Percentiles rank a stretch among this genome's conserved stretches.
Evolutionary conservation across 2,797 vertebrate genomes (phyloP).

Genomic region (Hydrophis major): DNA sequence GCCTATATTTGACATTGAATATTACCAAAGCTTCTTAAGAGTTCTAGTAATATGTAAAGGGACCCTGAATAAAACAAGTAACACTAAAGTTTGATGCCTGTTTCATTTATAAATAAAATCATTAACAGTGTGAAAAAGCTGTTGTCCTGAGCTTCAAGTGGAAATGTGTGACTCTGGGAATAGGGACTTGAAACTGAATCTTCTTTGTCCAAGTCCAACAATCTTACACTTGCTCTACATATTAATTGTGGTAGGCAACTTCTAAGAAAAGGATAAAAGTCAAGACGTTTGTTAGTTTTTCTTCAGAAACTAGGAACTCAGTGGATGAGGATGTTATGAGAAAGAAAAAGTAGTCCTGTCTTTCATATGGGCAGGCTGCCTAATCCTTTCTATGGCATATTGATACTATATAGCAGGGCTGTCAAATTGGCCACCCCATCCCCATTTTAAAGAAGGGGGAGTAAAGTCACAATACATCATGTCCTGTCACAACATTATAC

Average conservation of each 20-base stretch:
- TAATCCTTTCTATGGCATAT: not conserved
- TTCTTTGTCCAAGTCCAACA: not conserved
- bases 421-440: too few relatives aligned
- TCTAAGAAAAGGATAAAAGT: not conserved
- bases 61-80: not conserved
- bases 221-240: not conserved
- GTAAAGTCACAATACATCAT: too few relatives aligned
- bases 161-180: not conserved
- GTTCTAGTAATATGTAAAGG: not conserved
- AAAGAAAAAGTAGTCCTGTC: not conserved
- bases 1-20: not conserved
- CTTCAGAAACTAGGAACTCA: not conserved
- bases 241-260: not conserved
- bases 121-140: not conserved
- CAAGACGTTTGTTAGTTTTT: not conserved
- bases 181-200: not conserved
- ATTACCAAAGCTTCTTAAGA: not conserved
- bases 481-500: not conserved
- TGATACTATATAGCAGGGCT: not conserved
- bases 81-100: not conserved
- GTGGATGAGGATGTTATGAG: not conserved
- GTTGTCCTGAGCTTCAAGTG: not conserved
- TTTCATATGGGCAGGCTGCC: not conserved
- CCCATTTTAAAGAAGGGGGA: too few relatives aligned
- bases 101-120: not conserved